Evolutionary conservation across 2,113 vertebrate genomes (phyloP).

Genomic region (Corvus moneduloides): DNA sequence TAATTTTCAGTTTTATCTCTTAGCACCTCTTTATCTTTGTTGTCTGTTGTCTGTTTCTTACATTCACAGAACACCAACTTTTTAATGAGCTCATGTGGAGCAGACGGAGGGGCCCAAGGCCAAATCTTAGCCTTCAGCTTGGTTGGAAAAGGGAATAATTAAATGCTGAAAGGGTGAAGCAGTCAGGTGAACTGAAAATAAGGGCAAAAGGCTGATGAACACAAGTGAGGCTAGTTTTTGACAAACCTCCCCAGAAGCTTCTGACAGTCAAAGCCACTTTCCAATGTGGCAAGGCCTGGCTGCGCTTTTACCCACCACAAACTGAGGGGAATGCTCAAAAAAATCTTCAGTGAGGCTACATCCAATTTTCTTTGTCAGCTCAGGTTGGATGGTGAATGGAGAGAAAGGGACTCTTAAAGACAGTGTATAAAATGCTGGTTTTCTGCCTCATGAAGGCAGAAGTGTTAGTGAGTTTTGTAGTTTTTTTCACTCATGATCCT

Average conservation of each 20-base stretch:
- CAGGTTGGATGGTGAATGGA: not conserved
- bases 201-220: conserved; percentile 13
- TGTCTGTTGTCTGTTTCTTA: not conserved
- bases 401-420: not conserved
- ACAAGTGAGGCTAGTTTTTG: not conserved
- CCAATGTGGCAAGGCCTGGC: not conserved
- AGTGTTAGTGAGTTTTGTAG: not conserved
- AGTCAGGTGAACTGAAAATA: not conserved
- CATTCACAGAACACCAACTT: not conserved
- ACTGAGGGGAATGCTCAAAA: not conserved
- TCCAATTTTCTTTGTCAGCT: not conserved
- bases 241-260: not conserved
- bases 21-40: not conserved
- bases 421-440: not conserved
- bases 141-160: conserved; percentile 32
- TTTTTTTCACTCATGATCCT: not conserved
- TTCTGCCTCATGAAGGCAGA: not conserved
- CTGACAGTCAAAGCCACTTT: not conserved
- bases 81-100: conserved; percentile 6
- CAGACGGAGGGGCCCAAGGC: not conserved
- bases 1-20: not conserved
- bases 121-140: not conserved
- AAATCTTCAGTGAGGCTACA: not conserved
- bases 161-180: not conserved
- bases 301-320: not conserved